Evolutionary conservation across 2,888 invertebrate species (phyloP), one percentile per base, ranked within the genome.

Genomic region (Eurytoma californica): DNA sequence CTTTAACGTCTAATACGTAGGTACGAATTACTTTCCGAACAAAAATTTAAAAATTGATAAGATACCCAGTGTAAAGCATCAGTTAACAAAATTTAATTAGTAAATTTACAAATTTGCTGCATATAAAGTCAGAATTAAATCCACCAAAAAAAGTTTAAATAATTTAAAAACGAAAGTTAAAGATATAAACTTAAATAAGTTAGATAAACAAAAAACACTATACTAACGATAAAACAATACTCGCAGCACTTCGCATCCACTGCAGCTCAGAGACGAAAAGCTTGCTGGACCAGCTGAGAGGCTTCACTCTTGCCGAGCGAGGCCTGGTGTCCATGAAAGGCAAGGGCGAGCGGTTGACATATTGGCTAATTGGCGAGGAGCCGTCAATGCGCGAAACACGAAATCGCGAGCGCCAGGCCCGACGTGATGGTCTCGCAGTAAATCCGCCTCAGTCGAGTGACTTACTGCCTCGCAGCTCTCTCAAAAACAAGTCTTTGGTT

Each of bases 251-350:
- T 79, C 95, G 95, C 91, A 95, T 97, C 80, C 97, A 97, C 91
- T 96, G 96, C 89, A 96, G 96, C 87, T 91, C 92, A 72, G 93
- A 95, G 63, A 96, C 95, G 85, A 94, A 94, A 82, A 88, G 92
- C 0, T 88, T 96, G 2, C 90, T 97, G 13, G 94, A 94, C 82
- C 92, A 93, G 81, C 87, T 96, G 24, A 95, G 95, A 0, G 96
- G 96, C 3, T 97, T 96, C 87, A 91, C 94, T n/a, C 86, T 94
- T 4, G 91, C 93, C 72, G 96, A 96, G 86, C 92, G 97, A 0
- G 97, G 97, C 0, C 86, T 95, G 49, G 93, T 96, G 4, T 91
- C 94, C 3, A 95, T 97, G 93, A 97, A 97, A 88, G 96, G 96
- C 65, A 96, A 96, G 89, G 95, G 95, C 0, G 95, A 96, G 61